Evolutionary conservation across 2,888 invertebrate genomes (phyloP), one percentile per base, ranked within the genome.

Genomic region (Tetropium fuscum): DNA sequence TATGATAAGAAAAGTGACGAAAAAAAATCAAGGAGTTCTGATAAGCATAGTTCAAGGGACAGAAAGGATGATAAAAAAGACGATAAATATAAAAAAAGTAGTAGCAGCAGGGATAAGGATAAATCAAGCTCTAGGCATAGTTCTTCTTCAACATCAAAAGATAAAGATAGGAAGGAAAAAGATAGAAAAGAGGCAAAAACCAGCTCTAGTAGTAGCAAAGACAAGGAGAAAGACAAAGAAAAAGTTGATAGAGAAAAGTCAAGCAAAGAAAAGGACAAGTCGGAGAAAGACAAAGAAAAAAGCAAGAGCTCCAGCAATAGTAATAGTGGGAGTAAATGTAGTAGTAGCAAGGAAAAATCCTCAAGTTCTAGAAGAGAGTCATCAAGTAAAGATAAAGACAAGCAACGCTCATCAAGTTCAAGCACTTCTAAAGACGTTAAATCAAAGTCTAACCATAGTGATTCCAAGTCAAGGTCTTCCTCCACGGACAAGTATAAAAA

Each of bases 21-120:
- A 11, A 72, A 60, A 47, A 71, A 67, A 58, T 64, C 64, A 5
- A 72, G 83, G 45, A 85, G 83, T 70, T 84, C 84, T 1, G 84
- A 83, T 20, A 74, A 66, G 22, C 64, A 72, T 49, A 71, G 59
- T 43, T 68, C 72, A 82, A 84, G 84, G 72, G 77, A n/a, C n/a
- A n/a, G n/a, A n/a, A n/a, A n/a, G n/a, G n/a, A n/a, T n/a, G n/a
- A 73, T 11, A 82, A 81, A 25, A 65, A 58, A 45, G 32, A 73
- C n/a, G 82, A 81, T 40, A 65, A 56, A 53, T 20, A 64, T 30
- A 59, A 30, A 10, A 60, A 63, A 11, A 58, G 56, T 20, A 64
- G 54, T 34, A 57, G 57, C 10, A 45, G 68, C 19, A 41, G 32
- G 19, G 51, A 51, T 27, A 51, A 30, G 18, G 51, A 58, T 19